These are phyloP conservation scores for Luscinia megarhynchos DNA, from an alignment of 2,797 vertebrate species.

Conservation along the genomic window DNA sequence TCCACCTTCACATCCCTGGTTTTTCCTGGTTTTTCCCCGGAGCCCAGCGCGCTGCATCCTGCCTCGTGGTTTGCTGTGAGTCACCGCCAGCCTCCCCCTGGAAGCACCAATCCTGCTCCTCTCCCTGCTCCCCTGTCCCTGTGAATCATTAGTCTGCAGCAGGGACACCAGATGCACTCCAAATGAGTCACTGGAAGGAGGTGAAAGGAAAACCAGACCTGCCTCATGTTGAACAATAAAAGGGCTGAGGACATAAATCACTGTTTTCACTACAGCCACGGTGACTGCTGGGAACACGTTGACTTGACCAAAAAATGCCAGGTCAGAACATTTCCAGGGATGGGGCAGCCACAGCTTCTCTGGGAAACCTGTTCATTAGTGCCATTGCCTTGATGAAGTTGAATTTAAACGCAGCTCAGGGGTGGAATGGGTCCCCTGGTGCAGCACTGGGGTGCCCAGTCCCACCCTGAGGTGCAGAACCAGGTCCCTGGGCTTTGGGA, in stretches of 20 bases:
- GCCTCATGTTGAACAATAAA: not conserved
- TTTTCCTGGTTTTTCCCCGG: not conserved
- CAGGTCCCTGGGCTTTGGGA: not conserved
- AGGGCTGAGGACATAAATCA: not conserved
- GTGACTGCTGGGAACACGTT: fast-evolving
- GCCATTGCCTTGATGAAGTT: not conserved
- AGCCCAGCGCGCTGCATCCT: fast-evolving
- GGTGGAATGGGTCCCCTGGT: fast-evolving
- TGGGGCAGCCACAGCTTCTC: not conserved
- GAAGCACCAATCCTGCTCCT: not conserved
- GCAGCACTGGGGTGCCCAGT: fast-evolving
- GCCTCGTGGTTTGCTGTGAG: not conserved
- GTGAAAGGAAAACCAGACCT: slow-evolving; percentile 39
- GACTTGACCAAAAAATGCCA: fast-evolving
- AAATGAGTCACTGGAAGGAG: slow-evolving; percentile 18
- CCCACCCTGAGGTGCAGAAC: fast-evolving
- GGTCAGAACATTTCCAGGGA: not conserved
- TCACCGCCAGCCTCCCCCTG: not conserved
- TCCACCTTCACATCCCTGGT: fast-evolving
- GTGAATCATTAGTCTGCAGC: slow-evolving; percentile 22
- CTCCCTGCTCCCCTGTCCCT: not conserved
- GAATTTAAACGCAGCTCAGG: fast-evolving
- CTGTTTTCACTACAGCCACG: fast-evolving
- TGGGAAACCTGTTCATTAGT: not conserved
- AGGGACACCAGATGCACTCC: not conserved